Percentiles rank a stretch among this genome's conserved stretches.
phyloP scores from a whole-genome alignment of 2,113 vertebrate species.

The Noturus placidus region DNA sequence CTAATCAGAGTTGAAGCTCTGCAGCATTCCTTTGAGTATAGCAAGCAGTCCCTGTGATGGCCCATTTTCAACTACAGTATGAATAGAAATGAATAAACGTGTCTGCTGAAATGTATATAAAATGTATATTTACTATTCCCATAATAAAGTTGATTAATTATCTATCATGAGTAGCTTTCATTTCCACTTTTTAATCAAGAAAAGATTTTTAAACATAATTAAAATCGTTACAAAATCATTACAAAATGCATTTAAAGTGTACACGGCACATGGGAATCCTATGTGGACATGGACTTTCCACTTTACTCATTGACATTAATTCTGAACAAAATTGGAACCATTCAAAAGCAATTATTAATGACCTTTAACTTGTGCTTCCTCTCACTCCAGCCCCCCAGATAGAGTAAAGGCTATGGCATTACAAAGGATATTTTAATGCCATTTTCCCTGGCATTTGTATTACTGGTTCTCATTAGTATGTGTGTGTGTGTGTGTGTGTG shows the following conservation, averaged over 20 bases:
- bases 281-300: neutral
- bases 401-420: constrained; percentile 36
- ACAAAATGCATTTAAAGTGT: neutral
- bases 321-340: constrained; percentile 31
- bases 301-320: constrained; percentile 15
- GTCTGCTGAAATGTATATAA: neutral
- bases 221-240: too few relatives aligned
- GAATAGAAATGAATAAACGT: neutral
- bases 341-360: constrained; percentile 42
- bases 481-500: constrained; percentile 20
- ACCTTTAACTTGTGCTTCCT: constrained; percentile 42
- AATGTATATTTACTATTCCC: neutral
- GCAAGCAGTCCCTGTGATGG: neutral
- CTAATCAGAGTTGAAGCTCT: neutral
- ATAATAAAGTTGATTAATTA: neutral
- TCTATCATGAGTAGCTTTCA: neutral
- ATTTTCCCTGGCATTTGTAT: constrained; percentile 41
- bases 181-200: neutral
- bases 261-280: constrained; percentile 3
- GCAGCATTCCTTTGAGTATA: neutral
- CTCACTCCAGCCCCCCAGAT: constrained; percentile 24
- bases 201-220: neutral
- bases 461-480: constrained; percentile 46
- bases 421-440: constrained; percentile 40
- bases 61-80: neutral